Conservation (phyloP, 2,888 invertebrate genomes). For the Sarcophaga carnaria region DNA sequence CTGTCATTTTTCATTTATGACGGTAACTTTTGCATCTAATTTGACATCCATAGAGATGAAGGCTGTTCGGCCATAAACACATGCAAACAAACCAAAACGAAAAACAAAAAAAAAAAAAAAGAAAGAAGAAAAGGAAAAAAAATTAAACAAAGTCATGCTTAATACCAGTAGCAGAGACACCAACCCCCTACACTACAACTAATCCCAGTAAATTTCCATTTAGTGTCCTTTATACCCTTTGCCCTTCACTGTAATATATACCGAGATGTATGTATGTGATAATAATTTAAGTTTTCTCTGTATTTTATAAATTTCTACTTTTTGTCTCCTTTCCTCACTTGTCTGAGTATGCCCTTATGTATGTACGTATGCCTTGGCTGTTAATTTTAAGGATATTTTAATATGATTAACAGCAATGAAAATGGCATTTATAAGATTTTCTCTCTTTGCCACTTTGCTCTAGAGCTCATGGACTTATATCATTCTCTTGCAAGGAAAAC, state of each 20-base stretch:
- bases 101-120: constrained; percentile 16
- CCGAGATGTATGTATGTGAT: not conserved
- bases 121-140: not conserved
- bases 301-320: not conserved
- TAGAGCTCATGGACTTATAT: constrained; percentile 17
- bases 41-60: constrained; percentile 24
- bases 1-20: constrained; percentile 76
- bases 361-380: constrained; percentile 18
- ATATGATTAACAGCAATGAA: constrained; percentile 77
- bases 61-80: not conserved
- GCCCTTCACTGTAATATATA: too few relatives aligned
- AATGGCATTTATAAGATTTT: constrained; percentile 71
- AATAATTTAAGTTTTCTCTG: not conserved
- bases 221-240: too few relatives aligned
- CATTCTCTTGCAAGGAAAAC: constrained; percentile 3
- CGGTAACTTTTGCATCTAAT: constrained; percentile 58
- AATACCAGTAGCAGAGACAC: too few relatives aligned
- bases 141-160: too few relatives aligned
- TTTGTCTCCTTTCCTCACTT: not conserved
- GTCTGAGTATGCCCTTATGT: not conserved
- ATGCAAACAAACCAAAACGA: constrained; percentile 1
- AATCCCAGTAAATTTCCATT: too few relatives aligned
- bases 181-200: too few relatives aligned
- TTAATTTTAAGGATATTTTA: constrained; percentile 76
- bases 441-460: constrained; percentile 69